Percentiles rank a stretch among this genome's conserved stretches.
phyloP scores from a whole-genome alignment of 2,797 vertebrate species.

The Anguilla pacifica region DNA sequence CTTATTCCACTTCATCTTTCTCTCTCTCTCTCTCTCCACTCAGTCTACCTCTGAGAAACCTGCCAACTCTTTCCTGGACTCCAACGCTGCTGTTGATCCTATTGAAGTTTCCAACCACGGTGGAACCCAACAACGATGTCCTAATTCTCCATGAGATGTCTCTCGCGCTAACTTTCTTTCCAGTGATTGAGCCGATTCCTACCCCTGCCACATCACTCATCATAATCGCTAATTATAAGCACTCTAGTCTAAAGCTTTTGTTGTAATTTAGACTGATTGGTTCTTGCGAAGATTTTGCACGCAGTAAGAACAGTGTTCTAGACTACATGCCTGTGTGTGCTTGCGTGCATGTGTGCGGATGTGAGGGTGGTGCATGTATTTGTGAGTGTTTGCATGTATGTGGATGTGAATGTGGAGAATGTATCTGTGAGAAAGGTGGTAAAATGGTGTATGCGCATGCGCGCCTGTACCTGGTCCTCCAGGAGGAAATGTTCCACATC shows the following conservation, averaged over 20 bases:
- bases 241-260: neutral
- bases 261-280: neutral
- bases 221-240: neutral
- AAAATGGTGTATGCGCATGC: neutral
- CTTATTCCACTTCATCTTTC: neutral
- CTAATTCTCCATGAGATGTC: neutral
- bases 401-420: neutral
- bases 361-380: neutral
- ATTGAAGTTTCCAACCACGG: neutral
- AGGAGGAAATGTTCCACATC: conserved; percentile 85
- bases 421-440: neutral
- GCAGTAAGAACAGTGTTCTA: neutral
- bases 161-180: neutral
- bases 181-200: neutral
- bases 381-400: neutral
- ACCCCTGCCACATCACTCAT: too few species aligned
- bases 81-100: neutral
- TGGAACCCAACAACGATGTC: neutral
- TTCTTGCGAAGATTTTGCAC: neutral
- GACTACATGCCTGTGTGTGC: neutral
- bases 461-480: conserved; percentile 81
- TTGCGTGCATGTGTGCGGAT: neutral
- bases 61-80: neutral
- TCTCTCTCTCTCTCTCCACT: neutral
- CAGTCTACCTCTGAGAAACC: neutral